phyloP scores from a whole-genome alignment of 2,113 vertebrate species.

The Aegotheles bennettii region DNA sequence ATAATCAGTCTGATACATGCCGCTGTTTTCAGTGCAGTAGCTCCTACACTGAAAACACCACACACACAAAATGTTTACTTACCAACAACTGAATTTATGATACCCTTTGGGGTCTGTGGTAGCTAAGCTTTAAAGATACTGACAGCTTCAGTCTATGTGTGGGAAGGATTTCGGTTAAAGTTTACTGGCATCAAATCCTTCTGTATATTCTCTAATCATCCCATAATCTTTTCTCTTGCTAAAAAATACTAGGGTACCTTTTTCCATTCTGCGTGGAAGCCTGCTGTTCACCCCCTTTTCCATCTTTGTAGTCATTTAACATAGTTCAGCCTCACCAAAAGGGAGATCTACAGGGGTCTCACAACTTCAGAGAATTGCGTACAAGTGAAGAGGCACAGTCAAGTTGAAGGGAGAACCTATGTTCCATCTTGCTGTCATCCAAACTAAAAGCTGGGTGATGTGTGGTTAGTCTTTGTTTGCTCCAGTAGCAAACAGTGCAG shows the following conservation, averaged over 20 bases:
- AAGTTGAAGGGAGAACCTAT: not conserved
- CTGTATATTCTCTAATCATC: not conserved
- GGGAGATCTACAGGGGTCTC: not conserved
- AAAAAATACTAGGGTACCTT: not conserved
- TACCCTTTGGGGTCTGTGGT: not conserved
- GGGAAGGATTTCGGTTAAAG: not conserved
- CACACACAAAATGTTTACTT: not conserved
- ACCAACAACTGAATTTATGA: not conserved
- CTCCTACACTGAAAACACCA: not conserved
- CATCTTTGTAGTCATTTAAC: not conserved
- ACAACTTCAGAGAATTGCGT: not conserved
- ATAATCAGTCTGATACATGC: not conserved
- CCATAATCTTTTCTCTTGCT: not conserved
- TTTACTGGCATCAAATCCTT: not conserved
- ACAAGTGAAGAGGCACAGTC: not conserved
- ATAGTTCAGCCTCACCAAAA: accelerated
- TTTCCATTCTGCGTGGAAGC: not conserved
- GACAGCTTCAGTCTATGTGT: not conserved
- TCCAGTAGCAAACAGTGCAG: not conserved
- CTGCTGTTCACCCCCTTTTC: not conserved
- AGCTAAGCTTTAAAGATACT: not conserved
- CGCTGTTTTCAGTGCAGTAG: not conserved
- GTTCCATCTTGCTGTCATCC: not conserved
- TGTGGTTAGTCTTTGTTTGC: accelerated
- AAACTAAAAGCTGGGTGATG: not conserved